A percentile compares a stretch with the other conserved stretches of the same genome.
Evolutionary conservation across 2,797 vertebrate genomes (phyloP).

Genomic region (Eulemur albifrons): DNA sequence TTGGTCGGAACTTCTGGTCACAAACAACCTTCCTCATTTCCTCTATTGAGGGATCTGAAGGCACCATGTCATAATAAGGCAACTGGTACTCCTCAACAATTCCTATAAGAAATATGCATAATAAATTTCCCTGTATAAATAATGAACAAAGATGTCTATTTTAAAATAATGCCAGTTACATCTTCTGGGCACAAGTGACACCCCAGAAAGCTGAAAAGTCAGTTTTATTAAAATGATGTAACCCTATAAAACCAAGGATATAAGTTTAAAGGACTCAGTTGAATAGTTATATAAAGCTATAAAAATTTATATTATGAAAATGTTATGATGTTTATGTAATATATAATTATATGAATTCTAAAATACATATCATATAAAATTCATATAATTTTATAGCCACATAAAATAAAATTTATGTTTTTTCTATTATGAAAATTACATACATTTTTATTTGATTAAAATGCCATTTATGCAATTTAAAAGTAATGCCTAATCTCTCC

Average conservation of each 20-base stretch:
- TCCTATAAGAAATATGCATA: constrained; percentile 83
- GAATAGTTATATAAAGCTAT: neutral
- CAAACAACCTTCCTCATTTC: constrained; percentile 97
- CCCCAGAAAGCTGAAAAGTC: neutral
- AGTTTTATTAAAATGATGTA: constrained; percentile 30
- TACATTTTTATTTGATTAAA: constrained; percentile 22
- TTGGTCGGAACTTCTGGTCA: constrained; percentile 96
- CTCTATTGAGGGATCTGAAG: constrained; percentile 96
- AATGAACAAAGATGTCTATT: neutral
- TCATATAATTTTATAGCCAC: neutral
- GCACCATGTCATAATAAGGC: constrained; percentile 97
- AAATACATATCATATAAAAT: neutral
- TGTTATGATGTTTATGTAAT: neutral
- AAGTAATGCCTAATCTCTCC: neutral
- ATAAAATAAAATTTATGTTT: neutral
- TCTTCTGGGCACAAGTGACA: neutral
- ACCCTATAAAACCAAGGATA: neutral
- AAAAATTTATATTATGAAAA: neutral
- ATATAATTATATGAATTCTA: neutral
- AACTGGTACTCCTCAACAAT: constrained; percentile 96
- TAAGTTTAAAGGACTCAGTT: neutral
- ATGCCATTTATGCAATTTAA: neutral
- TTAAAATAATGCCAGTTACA: constrained; percentile 5
- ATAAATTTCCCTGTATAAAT: neutral
- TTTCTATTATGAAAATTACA: neutral